Evolutionary conservation across 1,140 invertebrate species (phyloP), one percentile per base, ranked within the genome.

Genomic region (Vanessa atalanta): DNA sequence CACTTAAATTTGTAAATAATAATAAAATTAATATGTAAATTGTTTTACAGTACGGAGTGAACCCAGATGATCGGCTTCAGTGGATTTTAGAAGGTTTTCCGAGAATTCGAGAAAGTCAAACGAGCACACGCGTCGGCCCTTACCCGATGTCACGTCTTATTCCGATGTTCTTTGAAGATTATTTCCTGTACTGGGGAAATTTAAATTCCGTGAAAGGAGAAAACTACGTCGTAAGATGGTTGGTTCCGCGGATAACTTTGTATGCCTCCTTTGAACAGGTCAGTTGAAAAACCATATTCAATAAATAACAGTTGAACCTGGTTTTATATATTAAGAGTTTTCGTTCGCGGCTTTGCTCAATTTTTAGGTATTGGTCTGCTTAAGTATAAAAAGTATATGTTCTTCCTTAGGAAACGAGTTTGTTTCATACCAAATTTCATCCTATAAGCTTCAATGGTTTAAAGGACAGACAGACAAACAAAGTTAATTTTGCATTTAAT

Each of bases 141-240:
- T 85, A 89, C 9, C 87, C 93, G 0, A 81, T 96, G 77, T 92
- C 87, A 0, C 88, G 86, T 12, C 84, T 95, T 2, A 55, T 96
- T 8, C 93, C 92, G 12, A 88, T 94, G 75, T 94, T 95, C 71
- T 84, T 79, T 8, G 82, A 93, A 68, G 94, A 95, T 81, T 96
- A 95, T 79, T 97, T 96, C 82, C 85, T 96, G 1, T 97, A 97
- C 80, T 93, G 94, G 83, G 97, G 97, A 0, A 94, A 37, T 70
- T 72, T 93, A 68, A 77, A 65, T 1, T 85, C 82, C 3, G 82
- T 74, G 7, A 78, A 69, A 31, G 87, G 84, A 12, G 82, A 88
- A 15, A 84, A 53, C 6, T 83, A 71, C 14, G 79, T 79, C 0
- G 77, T 90, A 8, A 78, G 88, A 37, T 92, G 89, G 89, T 71